Evolutionary conservation across 2,888 invertebrate species (phyloP), one percentile per base, ranked within the genome.

Genomic region (Hesperia comma): DNA sequence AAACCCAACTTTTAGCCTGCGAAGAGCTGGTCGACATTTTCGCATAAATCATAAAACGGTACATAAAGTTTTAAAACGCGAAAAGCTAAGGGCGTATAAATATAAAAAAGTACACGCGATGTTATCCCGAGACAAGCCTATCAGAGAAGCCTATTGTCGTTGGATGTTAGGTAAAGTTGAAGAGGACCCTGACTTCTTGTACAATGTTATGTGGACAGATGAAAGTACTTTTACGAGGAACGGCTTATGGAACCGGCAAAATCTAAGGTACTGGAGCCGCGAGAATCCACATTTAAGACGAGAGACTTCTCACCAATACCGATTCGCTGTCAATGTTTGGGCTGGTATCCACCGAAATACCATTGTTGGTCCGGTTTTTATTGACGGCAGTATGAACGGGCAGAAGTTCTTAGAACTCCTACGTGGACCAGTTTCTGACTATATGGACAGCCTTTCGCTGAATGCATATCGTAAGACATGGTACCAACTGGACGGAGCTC

Each of bases 371-470:
- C 55, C 55, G 8, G 15, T 55, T 5, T 55, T 72, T 53, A 72
- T 71, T 61, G 68, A 67, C 12, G 70, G 70, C 19, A 69, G 57
- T 41, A 63, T 71, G 15, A 68, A 54, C 51, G 62, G 41, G 14
- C 21, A 10, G 8, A 69, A 58, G 53, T 61, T 69, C 33, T 53
- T 69, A 33, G 12, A 66, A 56, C 37, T 64, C 1, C 56, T 69
- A 4, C 15, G 19, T 17, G 68, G 68, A 14, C 53, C 63, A 14
- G 40, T 68, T 10, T 15, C 55, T 14, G 55, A 66, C 15, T 63
- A 61, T 12, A 21, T 54, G 49, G 63, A 70, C 32, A 54, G 33
- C 51, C 54, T 70, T 26, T 33, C 69, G 10, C 21, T 68, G 14
- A 55, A 61, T 21, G 49, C 49, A 14, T 40, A 43, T 17, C 43